Base-by-base conservation (phyloP, 1,140 invertebrate genomes). In the Meloidogyne exigua region DNA sequence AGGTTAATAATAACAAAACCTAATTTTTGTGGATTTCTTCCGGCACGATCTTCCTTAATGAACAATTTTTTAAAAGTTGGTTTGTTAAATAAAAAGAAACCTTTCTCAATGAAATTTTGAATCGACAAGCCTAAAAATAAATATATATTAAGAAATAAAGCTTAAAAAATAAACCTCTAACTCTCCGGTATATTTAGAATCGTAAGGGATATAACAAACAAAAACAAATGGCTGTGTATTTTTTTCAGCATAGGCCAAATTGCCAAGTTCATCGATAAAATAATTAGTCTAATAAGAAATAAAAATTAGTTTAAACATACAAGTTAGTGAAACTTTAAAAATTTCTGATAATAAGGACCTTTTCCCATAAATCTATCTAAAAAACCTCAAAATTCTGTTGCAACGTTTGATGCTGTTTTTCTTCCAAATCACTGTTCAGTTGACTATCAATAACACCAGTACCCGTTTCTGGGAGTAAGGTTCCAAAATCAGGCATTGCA, bases 1-100 rank as follows among this genome's bases (percentile, higher is more conserved):
- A 99, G 90, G 90, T 99, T 96, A 78, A 98, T 89, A 89, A 98
- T 95, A 78, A 93, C 95, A 90, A 96, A 99, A 49, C 96, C 96
- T 76, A 98, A 90, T 89, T 97, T 97, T 89, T 95, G 92, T 90
- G 93, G 95, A 83, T 93, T 93, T 80, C 92, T 91, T 68, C 95
- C 94, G 79, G 94, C 93, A 87, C 93, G 92, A 62, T 91, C 85
- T 89, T 93, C 92, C 92, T 93, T 80, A 3, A 86, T 87, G 71
- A 82, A 70, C 44, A 23, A 26, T 13, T 12, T 36, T 49, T 26
- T 39, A n/a, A 36, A 72, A 78, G 21, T 39, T 23, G 18, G 39
- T 23, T 15, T 15, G 23, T 44, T 18, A 39, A 26, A 36, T 74
- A 32, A 26, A 63, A 63, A 88, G 91, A n/a, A 89, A 97, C 95